These are phyloP conservation scores for Anseranas semipalmata DNA, from an alignment of 2,113 vertebrate species.

Conservation along the genomic window DNA sequence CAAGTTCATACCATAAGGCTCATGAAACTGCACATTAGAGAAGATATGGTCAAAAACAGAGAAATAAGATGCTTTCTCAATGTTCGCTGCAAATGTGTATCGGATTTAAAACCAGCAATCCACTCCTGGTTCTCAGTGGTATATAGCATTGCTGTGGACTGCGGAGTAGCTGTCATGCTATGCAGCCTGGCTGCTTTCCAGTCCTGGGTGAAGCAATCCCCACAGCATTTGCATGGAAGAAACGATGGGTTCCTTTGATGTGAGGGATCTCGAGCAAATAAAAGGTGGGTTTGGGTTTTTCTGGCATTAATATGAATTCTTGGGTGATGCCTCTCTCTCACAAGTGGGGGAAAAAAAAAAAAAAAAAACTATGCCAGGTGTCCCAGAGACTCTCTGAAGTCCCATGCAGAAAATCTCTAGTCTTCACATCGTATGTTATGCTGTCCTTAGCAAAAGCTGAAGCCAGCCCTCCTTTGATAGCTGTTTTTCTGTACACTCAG, in stretches of 20 bases:
- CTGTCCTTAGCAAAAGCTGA: not conserved
- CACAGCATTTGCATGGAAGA: constrained; percentile 31
- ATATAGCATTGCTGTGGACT: not conserved
- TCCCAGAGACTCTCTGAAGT: not conserved
- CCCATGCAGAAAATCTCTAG: not conserved
- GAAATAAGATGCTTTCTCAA: not conserved
- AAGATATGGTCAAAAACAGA: not conserved
- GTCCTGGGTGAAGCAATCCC: constrained; percentile 17
- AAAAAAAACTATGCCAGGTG: not conserved
- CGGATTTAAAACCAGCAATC: constrained; percentile 29
- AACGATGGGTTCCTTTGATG: constrained; percentile 9
- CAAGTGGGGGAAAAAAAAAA: not conserved
- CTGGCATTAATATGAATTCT: not conserved
- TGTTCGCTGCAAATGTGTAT: constrained; percentile 1
- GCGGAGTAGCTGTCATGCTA: constrained; percentile 34
- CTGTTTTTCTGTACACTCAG: not conserved
- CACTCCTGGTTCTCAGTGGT: not conserved
- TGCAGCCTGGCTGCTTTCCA: constrained; percentile 50
- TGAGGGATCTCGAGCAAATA: not conserved
- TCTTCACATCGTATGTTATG: not conserved
- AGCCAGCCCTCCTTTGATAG: not conserved
- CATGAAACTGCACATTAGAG: not conserved
- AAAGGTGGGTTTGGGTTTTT: constrained; percentile 21
- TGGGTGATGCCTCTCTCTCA: not conserved
- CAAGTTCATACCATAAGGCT: not conserved